Evolutionary conservation across 1,140 invertebrate genomes (phyloP), one percentile per base, ranked within the genome.

Genomic region (Saccostrea glomerata): DNA sequence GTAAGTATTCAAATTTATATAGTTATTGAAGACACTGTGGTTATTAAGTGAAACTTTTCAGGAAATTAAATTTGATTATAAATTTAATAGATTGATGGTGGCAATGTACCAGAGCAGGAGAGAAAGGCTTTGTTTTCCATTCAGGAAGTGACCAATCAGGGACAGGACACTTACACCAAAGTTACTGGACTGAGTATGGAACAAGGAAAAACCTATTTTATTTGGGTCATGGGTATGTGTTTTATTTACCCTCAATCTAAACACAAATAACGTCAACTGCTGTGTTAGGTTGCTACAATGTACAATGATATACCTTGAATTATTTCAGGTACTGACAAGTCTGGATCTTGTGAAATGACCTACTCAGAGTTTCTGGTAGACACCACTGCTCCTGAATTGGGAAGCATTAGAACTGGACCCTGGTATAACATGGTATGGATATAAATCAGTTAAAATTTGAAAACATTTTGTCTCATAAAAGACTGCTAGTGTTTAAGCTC

Each of bases 141-240:
- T 4, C 87, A 87, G 30, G 88, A 88, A 73, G 86, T 92, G 9
- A 83, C 73, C 23, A 92, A 91, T 84, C 54, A 90, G 15, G 91
- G 91, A 20, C 54, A 89, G 5, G 88, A 90, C 55, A 92, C 92
- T 13, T 90, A 90, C 36, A 40, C 73, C 12, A 85, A 86, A 23
- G 54, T 92, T 36, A 60, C 88, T 60, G 23, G 82, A 58, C 86
- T 92, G 11, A 84, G 63, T 25, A 82, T 93, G 82, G 54, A 73
- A 23, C 90, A 90, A 7, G 88, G 91, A 25, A 70, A 86, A 25
- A 87, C 89, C 17, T 92, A 92, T 83, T 91, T 83, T 89, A 87
- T 88, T 0, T 92, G 84, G 66, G 90, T 93, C 25, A 88, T 93
- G 20, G 92, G 93, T 93, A 87, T 85, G 90, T n/a, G n/a, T n/a